phyloP scores from a whole-genome alignment of 2,888 invertebrate genomes.

The Arrhopalites spinosus region DNA sequence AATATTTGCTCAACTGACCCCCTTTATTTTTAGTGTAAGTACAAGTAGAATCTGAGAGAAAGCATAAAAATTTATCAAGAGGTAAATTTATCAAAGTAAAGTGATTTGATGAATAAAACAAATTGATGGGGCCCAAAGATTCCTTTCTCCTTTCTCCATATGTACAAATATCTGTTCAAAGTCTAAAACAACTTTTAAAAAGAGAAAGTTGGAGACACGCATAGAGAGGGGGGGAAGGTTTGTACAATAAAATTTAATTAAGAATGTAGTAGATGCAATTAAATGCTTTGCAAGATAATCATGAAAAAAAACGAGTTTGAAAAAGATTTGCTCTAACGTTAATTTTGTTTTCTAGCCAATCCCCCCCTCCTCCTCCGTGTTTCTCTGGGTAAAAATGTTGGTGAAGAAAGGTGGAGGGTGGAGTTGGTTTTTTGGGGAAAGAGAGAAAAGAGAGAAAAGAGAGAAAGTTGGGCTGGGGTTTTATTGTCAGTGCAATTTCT shows the following conservation, averaged over 20 bases:
- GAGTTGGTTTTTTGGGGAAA: not conserved
- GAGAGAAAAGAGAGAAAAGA: not conserved
- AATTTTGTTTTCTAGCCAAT: slow-evolving; percentile 6
- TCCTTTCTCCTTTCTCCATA: not conserved
- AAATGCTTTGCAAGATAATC: slow-evolving; percentile 26
- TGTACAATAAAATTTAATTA: slow-evolving; percentile 24
- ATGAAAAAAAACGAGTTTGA: slow-evolving; percentile 22
- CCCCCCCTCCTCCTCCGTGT: too few relatives aligned
- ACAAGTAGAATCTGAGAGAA: not conserved
- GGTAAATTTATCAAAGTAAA: not conserved
- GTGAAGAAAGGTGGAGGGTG: not conserved
- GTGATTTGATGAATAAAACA: too few relatives aligned
- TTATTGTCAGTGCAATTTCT: slow-evolving; percentile 17
- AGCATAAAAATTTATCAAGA: not conserved
- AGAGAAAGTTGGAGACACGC: not conserved
- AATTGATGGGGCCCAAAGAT: too few relatives aligned
- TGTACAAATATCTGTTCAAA: not conserved
- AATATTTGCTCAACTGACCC: too few relatives aligned
- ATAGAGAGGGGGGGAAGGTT: not conserved
- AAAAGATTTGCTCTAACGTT: slow-evolving; percentile 22
- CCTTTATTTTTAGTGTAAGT: not conserved
- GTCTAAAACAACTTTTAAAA: not conserved
- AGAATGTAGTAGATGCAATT: slow-evolving; percentile 17
- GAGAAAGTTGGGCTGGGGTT: not conserved
- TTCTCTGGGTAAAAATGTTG: too few relatives aligned